Conservation (phyloP, 1,140 invertebrate genomes). For the Periplaneta americana region DNA sequence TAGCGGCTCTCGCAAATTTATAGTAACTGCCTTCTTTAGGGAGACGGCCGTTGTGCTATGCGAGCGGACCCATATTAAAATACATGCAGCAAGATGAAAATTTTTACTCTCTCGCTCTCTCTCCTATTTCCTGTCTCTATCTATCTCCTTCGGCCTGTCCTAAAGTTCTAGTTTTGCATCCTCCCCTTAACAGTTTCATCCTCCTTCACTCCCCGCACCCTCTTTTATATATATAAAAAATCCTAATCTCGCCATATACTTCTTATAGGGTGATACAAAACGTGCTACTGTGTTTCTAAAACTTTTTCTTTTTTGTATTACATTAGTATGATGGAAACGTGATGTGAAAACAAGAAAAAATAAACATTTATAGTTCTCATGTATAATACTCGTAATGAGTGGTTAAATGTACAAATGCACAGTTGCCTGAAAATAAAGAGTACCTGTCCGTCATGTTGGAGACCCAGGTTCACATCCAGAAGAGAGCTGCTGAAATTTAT, state of each 20-base stretch:
- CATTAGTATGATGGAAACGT: no score
- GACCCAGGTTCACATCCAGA: no score
- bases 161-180: not conserved
- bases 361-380: no score
- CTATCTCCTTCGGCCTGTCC: not conserved
- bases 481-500: no score
- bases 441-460: no score
- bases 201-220: not conserved
- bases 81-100: constrained; percentile 15
- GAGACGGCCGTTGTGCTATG: not conserved
- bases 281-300: no score
- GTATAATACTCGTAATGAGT: no score
- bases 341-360: no score
- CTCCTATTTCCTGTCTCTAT: not conserved
- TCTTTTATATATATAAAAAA: no score
- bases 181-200: not conserved
- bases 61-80: constrained; percentile 11
- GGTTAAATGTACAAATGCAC: no score
- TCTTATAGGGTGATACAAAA: not conserved
- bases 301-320: no score
- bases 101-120: not conserved
- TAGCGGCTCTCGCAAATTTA: constrained; percentile 14
- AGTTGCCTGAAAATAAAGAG: no score
- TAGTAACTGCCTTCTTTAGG: constrained; percentile 11
- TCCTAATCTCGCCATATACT: not conserved